Conservation (phyloP, 2,888 invertebrate genomes). For the Athrips mouffetella region DNA sequence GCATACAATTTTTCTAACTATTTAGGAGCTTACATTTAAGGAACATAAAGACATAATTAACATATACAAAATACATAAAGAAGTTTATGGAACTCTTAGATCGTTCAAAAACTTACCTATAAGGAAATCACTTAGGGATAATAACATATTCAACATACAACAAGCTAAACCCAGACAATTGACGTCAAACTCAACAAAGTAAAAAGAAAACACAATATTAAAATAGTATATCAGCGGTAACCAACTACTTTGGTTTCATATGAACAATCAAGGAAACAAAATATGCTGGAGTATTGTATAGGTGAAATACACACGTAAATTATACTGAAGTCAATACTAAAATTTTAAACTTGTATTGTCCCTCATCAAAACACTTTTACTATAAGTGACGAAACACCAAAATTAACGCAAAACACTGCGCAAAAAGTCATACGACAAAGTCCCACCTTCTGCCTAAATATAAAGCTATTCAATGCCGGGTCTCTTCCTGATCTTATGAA, state of each 20-base stretch:
- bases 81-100: too few relatives aligned
- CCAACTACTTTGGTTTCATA: too few relatives aligned
- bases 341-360: too few relatives aligned
- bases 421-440: conserved; percentile 38
- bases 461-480: conserved; percentile 42
- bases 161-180: background rate
- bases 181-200: conserved; percentile 16
- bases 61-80: too few relatives aligned
- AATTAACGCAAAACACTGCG: conserved; percentile 32
- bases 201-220: conserved; percentile 17
- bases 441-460: conserved; percentile 46
- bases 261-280: background rate
- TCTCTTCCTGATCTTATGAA: conserved; percentile 56
- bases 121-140: too few relatives aligned
- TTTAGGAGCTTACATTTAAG: too few relatives aligned
- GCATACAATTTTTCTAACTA: too few relatives aligned
- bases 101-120: too few relatives aligned
- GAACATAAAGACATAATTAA: too few relatives aligned
- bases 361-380: background rate
- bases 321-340: too few relatives aligned
- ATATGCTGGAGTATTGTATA: background rate
- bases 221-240: background rate
- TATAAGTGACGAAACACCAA: background rate
- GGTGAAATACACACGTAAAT: too few relatives aligned
- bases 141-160: too few relatives aligned